Percentiles rank a stretch among this genome's conserved stretches.
These are phyloP conservation scores for Tyrannus savana DNA, from an alignment of 2,113 vertebrate genomes.

Conservation along the genomic window DNA sequence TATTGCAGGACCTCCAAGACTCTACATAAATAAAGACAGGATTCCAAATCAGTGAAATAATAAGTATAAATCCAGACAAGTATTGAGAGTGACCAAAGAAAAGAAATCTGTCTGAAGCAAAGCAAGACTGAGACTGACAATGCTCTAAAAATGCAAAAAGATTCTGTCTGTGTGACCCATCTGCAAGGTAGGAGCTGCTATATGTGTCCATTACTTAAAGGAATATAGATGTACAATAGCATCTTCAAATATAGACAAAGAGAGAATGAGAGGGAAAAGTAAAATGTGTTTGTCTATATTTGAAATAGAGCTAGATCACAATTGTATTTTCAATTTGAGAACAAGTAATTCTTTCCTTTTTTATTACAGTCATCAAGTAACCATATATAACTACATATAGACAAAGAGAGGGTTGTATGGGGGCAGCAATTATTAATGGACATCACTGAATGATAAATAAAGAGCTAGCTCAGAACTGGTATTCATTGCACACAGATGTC, in stretches of 20 bases:
- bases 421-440: constrained; percentile 56
- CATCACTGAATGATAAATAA: constrained; percentile 44
- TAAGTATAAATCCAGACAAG: neutral
- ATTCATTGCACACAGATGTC: constrained; percentile 64
- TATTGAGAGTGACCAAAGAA: neutral
- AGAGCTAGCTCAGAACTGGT: constrained; percentile 25
- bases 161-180: neutral
- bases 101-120: neutral
- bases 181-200: neutral
- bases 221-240: neutral
- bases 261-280: neutral
- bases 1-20: neutral
- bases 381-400: constrained; percentile 23
- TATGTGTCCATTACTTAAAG: neutral
- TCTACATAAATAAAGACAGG: neutral
- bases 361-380: constrained; percentile 53
- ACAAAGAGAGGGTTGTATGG: neutral
- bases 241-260: neutral
- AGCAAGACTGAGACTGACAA: neutral
- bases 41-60: neutral
- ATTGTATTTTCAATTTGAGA: constrained; percentile 51
- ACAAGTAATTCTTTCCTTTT: constrained; percentile 28
- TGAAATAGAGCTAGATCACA: constrained; percentile 38
- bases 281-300: constrained; percentile 23
- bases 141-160: neutral